A percentile compares a stretch with the other conserved stretches of the same genome.
Evolutionary conservation across 2,888 invertebrate species (phyloP).

Genomic region (Trichogramma evanescens): DNA sequence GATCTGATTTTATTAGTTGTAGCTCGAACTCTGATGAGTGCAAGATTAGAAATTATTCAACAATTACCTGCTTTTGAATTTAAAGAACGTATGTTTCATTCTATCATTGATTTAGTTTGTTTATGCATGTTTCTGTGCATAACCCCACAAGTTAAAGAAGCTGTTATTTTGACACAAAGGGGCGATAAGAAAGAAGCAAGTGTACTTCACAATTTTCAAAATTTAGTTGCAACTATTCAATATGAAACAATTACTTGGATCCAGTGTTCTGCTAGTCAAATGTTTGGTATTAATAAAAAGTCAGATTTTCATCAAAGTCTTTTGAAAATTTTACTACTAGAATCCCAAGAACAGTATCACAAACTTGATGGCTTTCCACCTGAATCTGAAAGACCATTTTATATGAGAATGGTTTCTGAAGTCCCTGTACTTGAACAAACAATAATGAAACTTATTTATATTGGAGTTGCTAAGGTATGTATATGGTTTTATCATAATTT

Average conservation of each 20-base stretch:
- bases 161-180: conserved; percentile 51
- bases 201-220: conserved; percentile 49
- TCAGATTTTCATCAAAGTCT: conserved; percentile 68
- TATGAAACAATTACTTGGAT: conserved; percentile 84
- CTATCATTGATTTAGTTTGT: conserved; percentile 77
- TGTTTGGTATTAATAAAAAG: conserved; percentile 63
- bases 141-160: conserved; percentile 64
- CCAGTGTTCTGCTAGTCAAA: conserved; percentile 68
- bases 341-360: conserved; percentile 72
- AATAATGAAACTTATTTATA: conserved; percentile 70
- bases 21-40: conserved; percentile 68
- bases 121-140: conserved; percentile 79
- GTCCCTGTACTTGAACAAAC: conserved; percentile 83
- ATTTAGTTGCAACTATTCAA: conserved; percentile 57
- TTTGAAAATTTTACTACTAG: conserved; percentile 73
- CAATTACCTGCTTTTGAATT: conserved; percentile 61
- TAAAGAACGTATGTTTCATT: conserved; percentile 76
- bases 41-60: conserved; percentile 56
- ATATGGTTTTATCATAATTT: conserved; percentile 4
- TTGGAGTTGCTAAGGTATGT: conserved; percentile 65
- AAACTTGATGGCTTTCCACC: conserved; percentile 86
- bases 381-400: conserved; percentile 75
- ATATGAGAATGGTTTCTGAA: conserved; percentile 77
- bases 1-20: conserved; percentile 76
- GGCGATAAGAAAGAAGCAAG: conserved; percentile 51